These are phyloP conservation scores for Heliothis peltigera DNA, from an alignment of 2,888 invertebrate species.

Conservation along the genomic window DNA sequence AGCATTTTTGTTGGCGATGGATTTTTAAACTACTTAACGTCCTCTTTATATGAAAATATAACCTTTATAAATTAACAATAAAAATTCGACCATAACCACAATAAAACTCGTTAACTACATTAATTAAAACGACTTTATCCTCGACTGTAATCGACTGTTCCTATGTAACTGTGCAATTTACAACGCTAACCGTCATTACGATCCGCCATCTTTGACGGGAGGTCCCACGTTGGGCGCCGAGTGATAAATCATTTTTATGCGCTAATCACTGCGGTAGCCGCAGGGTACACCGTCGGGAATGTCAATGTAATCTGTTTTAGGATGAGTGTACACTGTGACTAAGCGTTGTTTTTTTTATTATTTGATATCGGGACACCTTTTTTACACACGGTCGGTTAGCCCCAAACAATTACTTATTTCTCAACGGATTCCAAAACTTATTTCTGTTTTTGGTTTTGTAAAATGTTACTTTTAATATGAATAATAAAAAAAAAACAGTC, in stretches of 20 bases:
- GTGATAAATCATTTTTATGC: slow-evolving; percentile 45
- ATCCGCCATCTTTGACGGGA: slow-evolving; percentile 23
- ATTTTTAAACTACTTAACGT: no score
- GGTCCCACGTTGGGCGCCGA: slow-evolving; percentile 46
- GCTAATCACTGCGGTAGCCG: slow-evolving; percentile 24
- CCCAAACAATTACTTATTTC: no score
- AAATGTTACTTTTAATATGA: no score
- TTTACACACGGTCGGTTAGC: no score
- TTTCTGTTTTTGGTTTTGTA: no score
- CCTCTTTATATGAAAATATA: background rate
- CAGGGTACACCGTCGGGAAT: slow-evolving; percentile 15
- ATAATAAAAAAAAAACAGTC: no score
- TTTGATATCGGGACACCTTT: no score
- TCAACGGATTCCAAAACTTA: no score
- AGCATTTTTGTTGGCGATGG: no score
- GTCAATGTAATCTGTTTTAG: background rate
- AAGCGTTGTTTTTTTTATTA: background rate
- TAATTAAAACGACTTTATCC: slow-evolving; percentile 9
- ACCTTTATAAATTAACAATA: background rate
- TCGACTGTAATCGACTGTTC: slow-evolving; percentile 20
- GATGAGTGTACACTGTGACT: background rate
- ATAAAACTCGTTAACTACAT: slow-evolving; percentile 7
- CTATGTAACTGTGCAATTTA: slow-evolving; percentile 22
- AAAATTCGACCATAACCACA: background rate
- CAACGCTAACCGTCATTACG: background rate